Evolutionary conservation across 2,797 vertebrate genomes (phyloP).

Genomic region (Parauchenoglanis punctatus): DNA sequence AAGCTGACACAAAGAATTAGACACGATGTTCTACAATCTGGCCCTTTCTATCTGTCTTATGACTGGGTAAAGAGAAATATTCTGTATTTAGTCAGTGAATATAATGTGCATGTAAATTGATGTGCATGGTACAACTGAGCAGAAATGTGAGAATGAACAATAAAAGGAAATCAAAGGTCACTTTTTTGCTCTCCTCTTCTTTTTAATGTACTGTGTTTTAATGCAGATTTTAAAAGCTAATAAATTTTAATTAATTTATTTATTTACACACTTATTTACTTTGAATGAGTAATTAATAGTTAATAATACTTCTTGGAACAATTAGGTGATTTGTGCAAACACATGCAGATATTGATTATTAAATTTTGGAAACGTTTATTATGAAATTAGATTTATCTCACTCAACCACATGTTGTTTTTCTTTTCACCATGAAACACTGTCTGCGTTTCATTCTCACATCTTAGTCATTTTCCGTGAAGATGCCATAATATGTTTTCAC

Average conservation of each 20-base stretch:
- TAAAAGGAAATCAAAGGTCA: not conserved
- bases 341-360: conserved; percentile 19
- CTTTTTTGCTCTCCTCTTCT: not conserved
- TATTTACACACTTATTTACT: not conserved
- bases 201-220: not conserved
- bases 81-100: conserved; percentile 8
- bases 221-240: not conserved
- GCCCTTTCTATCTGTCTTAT: not conserved
- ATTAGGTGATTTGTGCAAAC: conserved; percentile 6
- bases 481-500: conserved; percentile 7
- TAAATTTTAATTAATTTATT: not conserved
- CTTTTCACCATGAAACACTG: not conserved
- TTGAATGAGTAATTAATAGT: not conserved
- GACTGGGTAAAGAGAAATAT: not conserved
- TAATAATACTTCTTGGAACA: not conserved
- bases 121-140: not conserved
- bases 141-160: not conserved
- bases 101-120: not conserved
- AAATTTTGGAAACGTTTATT: not conserved
- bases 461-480: not conserved
- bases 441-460: not conserved
- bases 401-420: not conserved
- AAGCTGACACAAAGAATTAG: conserved; percentile 1
- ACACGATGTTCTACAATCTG: not conserved
- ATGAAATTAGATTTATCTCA: not conserved